These are phyloP conservation scores for Psittacula echo DNA, from an alignment of 2,797 vertebrate genomes.

Conservation along the genomic window DNA sequence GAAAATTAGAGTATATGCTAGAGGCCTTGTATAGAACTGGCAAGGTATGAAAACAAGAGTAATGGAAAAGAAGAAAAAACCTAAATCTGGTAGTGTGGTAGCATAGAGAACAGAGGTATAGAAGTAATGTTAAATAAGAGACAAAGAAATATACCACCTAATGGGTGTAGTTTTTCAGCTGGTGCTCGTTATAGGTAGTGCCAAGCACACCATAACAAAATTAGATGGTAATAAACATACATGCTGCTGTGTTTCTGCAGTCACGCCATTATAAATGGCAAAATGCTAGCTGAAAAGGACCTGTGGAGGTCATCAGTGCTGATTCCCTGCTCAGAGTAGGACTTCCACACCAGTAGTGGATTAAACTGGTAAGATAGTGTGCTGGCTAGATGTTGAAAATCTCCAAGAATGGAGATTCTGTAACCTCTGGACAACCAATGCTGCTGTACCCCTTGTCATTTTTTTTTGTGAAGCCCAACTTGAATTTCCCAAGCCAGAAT, in stretches of 20 bases:
- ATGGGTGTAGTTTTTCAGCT: not conserved
- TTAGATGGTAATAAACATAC: not conserved
- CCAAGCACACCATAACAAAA: not conserved
- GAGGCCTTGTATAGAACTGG: not conserved
- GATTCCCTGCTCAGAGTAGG: not conserved
- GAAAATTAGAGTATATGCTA: not conserved
- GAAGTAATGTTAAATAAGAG: not conserved
- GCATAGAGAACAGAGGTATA: not conserved
- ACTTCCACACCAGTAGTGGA: not conserved
- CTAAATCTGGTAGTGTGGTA: fast-evolving
- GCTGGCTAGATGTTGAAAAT: not conserved
- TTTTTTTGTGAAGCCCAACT: not conserved
- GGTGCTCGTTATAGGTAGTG: fast-evolving
- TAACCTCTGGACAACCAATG: not conserved
- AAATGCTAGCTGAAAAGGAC: not conserved
- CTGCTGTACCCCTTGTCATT: not conserved
- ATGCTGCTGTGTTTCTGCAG: not conserved
- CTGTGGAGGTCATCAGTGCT: not conserved
- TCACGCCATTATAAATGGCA: not conserved
- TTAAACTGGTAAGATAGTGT: not conserved
- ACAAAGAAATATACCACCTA: not conserved
- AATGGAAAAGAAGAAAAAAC: not conserved
- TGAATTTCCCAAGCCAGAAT: not conserved
- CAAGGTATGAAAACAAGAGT: not conserved
- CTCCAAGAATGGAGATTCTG: not conserved